Base-by-base conservation (phyloP, 2,113 vertebrate genomes). In the Setophaga coronata region DNA sequence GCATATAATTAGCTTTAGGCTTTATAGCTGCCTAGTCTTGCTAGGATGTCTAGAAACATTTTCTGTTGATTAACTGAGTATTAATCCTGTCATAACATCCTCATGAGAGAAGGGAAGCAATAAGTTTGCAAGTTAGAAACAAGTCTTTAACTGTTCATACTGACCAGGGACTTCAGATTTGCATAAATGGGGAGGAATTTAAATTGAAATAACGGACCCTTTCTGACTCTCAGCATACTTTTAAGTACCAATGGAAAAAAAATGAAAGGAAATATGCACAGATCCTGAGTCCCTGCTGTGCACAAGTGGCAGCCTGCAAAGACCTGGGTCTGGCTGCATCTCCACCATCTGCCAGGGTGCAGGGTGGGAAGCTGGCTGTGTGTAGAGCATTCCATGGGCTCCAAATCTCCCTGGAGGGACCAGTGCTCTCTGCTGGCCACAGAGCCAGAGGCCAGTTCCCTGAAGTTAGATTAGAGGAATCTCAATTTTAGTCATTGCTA, bases 351-450 rank as follows among this genome's bases (percentile, higher is more conserved):
- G 76, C 58, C 5, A 6, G 1, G 8, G 40, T 15, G 28, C 2
- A 6, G n/a, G 47, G n/a, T 3, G 20, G 48, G n/a, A 65, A 54
- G 25, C 51, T 78, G 74, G 61, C 36, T 1, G 0, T 2, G 4
- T 0, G 4, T 4, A 8, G 48, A 21, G 29, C 21, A 21, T 29
- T 77, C 58, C 50, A 11, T 1, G 5, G 19, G 26, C 70, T 74
- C 29, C 83, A 43, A 1, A 15, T 15, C 54, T 33, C 20, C n/a
- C 62, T 31, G 85, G 67, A 77, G 80, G 16, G 7, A 34, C 56
- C 0, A 0, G 66, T 70, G 61, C 31, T 66, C 62, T 80, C 61
- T n/a, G 38, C 34, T 83, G 43, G 54, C 64, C 47, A 3, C 40
- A 10, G 72, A 57, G 14, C 4, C 13, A 1, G 25, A 51, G 33